These are phyloP conservation scores for Balaeniceps rex DNA, from an alignment of 2,113 vertebrate genomes.

Conservation along the genomic window DNA sequence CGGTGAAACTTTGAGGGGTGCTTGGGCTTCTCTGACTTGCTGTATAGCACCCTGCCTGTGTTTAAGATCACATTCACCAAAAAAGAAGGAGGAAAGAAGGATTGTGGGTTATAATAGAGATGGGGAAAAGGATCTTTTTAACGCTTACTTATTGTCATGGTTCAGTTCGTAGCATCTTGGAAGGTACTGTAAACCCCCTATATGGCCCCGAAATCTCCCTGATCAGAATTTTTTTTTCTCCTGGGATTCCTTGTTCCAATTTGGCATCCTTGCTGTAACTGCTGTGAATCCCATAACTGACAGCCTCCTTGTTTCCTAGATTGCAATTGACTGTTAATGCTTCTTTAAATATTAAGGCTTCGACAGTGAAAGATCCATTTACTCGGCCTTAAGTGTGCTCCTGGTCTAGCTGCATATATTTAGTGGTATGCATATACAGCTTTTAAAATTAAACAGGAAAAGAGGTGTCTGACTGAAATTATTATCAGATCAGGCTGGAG, in stretches of 20 bases:
- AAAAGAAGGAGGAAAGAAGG: background rate
- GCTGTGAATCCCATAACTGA: background rate
- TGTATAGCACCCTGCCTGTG: background rate
- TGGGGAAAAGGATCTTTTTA: background rate
- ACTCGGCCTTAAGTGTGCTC: background rate
- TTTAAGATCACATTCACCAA: background rate
- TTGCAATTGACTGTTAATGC: background rate
- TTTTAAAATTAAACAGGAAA: background rate
- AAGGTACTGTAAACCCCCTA: background rate
- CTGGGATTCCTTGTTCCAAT: background rate
- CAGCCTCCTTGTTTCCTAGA: background rate
- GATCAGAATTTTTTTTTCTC: background rate
- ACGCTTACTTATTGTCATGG: background rate
- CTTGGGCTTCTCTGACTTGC: background rate
- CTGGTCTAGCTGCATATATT: background rate
- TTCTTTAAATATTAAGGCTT: background rate
- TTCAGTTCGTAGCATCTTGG: background rate
- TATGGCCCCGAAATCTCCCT: background rate
- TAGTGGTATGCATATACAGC: background rate
- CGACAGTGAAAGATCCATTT: background rate
- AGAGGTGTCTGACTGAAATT: background rate
- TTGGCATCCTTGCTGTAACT: background rate
- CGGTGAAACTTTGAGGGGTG: background rate
- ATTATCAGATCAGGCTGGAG: background rate
- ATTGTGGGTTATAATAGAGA: background rate